Evolutionary conservation across 2,888 invertebrate species (phyloP).

Genomic region (Neocrepidodera transversa): DNA sequence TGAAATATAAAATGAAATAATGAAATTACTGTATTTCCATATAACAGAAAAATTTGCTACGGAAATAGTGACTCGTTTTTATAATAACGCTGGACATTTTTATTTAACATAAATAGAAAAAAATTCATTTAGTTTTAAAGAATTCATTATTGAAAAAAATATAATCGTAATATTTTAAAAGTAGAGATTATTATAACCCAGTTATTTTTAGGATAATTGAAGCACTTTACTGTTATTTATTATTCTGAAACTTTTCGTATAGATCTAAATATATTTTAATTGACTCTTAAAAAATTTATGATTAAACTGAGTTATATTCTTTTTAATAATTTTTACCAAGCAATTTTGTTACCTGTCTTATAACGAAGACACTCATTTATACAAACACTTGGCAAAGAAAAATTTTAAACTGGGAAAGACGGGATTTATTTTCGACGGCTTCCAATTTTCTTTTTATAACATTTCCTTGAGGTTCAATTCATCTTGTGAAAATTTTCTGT

Average conservation of each 20-base stretch:
- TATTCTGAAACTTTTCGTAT: no score
- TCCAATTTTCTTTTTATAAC: slow-evolving; percentile 1
- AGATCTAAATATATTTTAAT: no score
- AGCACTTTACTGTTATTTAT: no score
- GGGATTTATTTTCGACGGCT: not conserved
- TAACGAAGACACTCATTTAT: not conserved
- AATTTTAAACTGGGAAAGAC: not conserved
- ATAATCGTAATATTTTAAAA: no score
- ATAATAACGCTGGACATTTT: not conserved
- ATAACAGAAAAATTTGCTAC: not conserved
- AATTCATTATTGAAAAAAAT: no score
- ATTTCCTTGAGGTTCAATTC: not conserved
- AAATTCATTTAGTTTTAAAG: no score
- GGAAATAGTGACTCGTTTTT: not conserved
- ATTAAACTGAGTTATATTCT: no score
- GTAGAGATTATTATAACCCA: no score
- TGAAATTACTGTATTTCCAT: not conserved
- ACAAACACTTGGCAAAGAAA: not conserved
- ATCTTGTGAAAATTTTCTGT: slow-evolving; percentile 1
- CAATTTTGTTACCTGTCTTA: not conserved
- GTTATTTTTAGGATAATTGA: no score
- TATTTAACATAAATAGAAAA: no score
- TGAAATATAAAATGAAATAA: not conserved
- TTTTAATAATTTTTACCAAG: no score
- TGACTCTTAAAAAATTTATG: no score